Conservation (phyloP, 2,113 vertebrate species). For the Clarias gariepinus region DNA sequence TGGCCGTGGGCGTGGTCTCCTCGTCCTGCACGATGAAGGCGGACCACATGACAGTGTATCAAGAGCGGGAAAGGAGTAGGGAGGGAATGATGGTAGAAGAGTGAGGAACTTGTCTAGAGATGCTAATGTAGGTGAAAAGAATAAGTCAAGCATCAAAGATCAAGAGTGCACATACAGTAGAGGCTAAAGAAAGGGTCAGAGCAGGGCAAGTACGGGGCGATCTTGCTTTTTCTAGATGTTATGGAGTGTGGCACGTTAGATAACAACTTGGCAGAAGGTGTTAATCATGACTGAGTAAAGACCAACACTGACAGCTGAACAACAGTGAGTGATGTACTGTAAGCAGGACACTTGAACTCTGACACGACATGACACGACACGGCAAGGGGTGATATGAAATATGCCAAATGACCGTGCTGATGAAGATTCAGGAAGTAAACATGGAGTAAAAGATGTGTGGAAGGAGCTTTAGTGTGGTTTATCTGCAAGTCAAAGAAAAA, state of each 20-base stretch:
- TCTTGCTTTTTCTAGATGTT: neutral
- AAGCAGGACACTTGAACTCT: constrained; percentile 3
- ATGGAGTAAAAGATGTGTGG: constrained; percentile 21
- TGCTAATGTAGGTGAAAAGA: neutral
- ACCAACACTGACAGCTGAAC: constrained; percentile 35
- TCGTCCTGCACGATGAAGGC: constrained; percentile 81
- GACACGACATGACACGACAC: neutral
- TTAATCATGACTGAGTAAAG: constrained; percentile 36
- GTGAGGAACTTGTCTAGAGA: neutral
- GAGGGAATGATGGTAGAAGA: neutral
- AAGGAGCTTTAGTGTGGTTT: constrained; percentile 12
- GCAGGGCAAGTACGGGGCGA: neutral
- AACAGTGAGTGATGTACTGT: constrained; percentile 8
- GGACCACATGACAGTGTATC: constrained; percentile 78
- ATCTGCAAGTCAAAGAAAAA: constrained; percentile 35
- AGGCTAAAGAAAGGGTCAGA: neutral
- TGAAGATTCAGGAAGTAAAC: constrained; percentile 23
- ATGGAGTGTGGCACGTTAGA: constrained; percentile 15
- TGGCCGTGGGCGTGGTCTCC: constrained; percentile 56
- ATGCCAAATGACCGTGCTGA: neutral
- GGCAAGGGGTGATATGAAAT: neutral
- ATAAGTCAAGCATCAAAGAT: neutral
- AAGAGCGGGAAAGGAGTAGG: neutral
- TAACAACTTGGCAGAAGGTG: constrained; percentile 16
- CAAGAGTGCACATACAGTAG: neutral